These are phyloP conservation scores for Drosophila hydei DNA, from an alignment of 1,140 invertebrate genomes.

Conservation along the genomic window DNA sequence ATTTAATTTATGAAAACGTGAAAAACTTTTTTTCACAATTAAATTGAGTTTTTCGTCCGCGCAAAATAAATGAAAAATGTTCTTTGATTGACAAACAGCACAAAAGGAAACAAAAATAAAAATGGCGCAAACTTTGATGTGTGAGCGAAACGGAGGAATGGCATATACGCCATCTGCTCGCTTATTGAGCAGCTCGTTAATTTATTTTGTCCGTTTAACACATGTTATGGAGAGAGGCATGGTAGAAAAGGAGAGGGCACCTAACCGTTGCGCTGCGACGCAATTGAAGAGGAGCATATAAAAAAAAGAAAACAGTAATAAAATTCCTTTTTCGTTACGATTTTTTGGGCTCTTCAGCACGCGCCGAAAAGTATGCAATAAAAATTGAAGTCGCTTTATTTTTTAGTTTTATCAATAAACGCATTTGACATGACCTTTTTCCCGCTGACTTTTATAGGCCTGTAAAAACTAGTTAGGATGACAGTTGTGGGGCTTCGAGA, in stretches of 20 bases:
- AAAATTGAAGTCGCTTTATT: conserved; percentile 42
- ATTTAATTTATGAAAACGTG: conserved; percentile 55
- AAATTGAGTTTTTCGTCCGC: conserved; percentile 25
- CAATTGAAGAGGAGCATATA: conserved; percentile 30
- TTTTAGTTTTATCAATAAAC: conserved; percentile 55
- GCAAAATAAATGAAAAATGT: conserved; percentile 37
- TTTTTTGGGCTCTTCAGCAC: conserved; percentile 28
- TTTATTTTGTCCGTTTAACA: conserved; percentile 45
- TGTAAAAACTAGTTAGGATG: background rate
- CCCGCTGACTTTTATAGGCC: background rate
- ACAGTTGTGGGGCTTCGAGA: too few species aligned
- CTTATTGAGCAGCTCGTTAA: conserved; percentile 35
- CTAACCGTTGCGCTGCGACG: background rate
- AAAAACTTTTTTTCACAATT: conserved; percentile 29
- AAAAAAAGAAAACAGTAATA: conserved; percentile 28
- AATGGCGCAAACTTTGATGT: conserved; percentile 14
- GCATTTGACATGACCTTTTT: conserved; percentile 18
- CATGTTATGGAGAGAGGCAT: conserved; percentile 9
- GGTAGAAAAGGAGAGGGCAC: background rate
- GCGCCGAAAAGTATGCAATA: conserved; percentile 43
- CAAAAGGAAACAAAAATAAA: background rate
- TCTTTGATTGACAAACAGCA: conserved; percentile 36
- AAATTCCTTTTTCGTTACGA: conserved; percentile 15
- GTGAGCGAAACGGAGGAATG: background rate
- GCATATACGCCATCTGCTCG: conserved; percentile 5